phyloP scores from a whole-genome alignment of 2,113 vertebrate genomes.

The Misgurnus anguillicaudatus region DNA sequence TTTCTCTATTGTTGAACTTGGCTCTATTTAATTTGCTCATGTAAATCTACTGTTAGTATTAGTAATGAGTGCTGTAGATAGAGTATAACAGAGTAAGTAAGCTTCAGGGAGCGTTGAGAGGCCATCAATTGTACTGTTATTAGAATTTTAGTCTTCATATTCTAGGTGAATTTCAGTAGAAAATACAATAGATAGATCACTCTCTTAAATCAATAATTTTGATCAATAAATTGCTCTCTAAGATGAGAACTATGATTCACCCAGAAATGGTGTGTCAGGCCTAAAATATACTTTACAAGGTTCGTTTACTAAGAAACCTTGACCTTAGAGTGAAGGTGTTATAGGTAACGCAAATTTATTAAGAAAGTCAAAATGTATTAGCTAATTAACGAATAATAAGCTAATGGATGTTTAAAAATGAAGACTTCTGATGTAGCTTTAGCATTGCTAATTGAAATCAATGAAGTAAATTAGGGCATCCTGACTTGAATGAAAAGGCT shows the following conservation, averaged over 20 bases:
- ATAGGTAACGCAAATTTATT: background rate
- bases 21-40: conserved; percentile 5
- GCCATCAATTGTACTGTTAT: background rate
- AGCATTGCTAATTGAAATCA: conserved; percentile 48
- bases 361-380: background rate
- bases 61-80: background rate
- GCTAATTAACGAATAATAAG: background rate
- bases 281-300: background rate
- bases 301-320: background rate
- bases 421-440: background rate
- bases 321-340: background rate
- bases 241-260: conserved; percentile 1
- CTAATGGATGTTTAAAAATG: conserved; percentile 28
- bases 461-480: conserved; percentile 9
- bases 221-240: background rate
- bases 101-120: background rate
- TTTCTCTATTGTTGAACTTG: background rate
- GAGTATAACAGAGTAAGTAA: background rate
- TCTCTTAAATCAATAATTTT: no score
- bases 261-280: background rate
- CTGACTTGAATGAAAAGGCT: background rate
- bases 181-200: no score
- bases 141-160: no score
- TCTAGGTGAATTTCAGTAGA: no score
- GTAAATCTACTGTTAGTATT: background rate